Conservation (phyloP, 2,888 invertebrate species). For the Mesochorus sp. region DNA sequence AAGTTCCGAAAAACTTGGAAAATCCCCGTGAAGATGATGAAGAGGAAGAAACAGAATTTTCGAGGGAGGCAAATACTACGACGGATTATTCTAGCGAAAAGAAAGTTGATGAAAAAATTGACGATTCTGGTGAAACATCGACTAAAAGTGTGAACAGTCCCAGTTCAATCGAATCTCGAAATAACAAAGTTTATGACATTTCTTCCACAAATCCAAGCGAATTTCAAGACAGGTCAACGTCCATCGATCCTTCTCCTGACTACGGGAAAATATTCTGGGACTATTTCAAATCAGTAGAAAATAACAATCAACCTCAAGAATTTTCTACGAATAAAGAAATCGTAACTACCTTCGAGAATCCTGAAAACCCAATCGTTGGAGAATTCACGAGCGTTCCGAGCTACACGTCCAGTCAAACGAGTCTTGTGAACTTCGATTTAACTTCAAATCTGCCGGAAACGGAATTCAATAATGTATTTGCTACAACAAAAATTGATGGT, state of each 20-base stretch:
- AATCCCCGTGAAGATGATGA: slow-evolving; percentile 53
- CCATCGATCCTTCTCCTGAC: slow-evolving; percentile 44
- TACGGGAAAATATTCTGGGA: slow-evolving; percentile 73
- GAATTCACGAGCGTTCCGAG: not conserved
- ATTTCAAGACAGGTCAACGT: not conserved
- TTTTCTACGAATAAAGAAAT: not conserved
- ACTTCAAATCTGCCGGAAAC: slow-evolving; percentile 2
- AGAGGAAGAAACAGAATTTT: slow-evolving; percentile 41
- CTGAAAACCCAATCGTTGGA: not conserved
- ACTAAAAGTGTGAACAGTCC: not conserved
- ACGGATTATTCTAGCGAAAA: not conserved
- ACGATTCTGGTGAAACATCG: not conserved
- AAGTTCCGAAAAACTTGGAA: slow-evolving; percentile 58
- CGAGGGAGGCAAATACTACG: not conserved
- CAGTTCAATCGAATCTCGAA: not conserved
- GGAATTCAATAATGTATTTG: not conserved
- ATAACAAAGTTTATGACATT: not conserved
- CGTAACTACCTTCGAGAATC: not conserved
- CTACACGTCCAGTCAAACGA: not conserved
- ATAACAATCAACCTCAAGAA: slow-evolving; percentile 47
- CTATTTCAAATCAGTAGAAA: slow-evolving; percentile 66
- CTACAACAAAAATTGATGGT: not conserved
- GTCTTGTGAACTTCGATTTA: not conserved
- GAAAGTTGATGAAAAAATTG: not conserved
- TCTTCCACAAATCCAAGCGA: not conserved